Percentiles rank a stretch among this genome's conserved stretches.
Conservation (phyloP, 2,797 vertebrate species). For the Poeciliopsis presidionis region DNA sequence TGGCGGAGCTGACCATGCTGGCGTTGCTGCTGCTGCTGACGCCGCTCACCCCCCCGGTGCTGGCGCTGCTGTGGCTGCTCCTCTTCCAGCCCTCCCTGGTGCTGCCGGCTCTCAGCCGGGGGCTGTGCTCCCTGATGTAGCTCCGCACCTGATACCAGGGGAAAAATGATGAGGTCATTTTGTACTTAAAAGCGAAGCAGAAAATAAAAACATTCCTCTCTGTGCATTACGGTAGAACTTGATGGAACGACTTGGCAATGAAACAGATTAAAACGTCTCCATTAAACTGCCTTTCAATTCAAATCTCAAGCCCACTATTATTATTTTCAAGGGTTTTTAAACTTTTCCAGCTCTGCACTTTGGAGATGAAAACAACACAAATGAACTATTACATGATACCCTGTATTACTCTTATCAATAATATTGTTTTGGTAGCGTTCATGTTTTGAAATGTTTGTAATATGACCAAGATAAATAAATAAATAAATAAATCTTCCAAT, state of each 20-base stretch:
- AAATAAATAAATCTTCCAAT: no score
- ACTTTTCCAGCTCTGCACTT: no score
- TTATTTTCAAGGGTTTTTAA: no score
- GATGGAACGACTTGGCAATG: not conserved
- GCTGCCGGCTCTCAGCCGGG: constrained; percentile 85
- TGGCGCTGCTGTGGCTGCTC: constrained; percentile 90
- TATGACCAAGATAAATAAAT: no score
- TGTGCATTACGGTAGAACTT: not conserved
- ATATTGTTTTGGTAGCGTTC: no score
- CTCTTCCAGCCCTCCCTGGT: constrained; percentile 93
- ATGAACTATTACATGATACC: no score
- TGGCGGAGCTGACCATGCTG: constrained; percentile 95
- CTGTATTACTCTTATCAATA: no score
- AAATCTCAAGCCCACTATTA: not conserved
- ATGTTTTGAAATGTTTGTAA: no score
- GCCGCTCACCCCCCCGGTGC: constrained; percentile 89
- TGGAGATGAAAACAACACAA: no score
- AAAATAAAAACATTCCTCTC: not conserved
- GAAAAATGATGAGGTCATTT: not conserved
- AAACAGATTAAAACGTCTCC: not conserved
- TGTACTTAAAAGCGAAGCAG: not conserved
- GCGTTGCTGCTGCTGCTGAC: constrained; percentile 94
- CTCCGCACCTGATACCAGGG: constrained; percentile 86
- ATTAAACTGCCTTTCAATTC: not conserved
- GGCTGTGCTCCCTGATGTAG: constrained; percentile 96